Evolutionary conservation across 2,113 vertebrate genomes (phyloP).

Genomic region (Thamnophis sirtalis): DNA sequence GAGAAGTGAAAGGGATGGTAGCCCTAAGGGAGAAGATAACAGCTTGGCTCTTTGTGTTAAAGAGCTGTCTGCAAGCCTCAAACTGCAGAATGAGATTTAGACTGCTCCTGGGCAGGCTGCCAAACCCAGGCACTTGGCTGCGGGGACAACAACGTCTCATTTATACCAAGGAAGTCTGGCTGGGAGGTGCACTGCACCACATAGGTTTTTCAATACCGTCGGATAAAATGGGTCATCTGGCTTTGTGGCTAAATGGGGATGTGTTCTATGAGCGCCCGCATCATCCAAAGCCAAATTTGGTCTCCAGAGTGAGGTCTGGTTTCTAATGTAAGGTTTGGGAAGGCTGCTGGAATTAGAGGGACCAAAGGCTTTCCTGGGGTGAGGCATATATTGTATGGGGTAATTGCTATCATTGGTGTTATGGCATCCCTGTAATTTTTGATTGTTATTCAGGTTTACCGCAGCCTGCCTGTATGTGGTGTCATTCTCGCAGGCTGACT

Average conservation of each 20-base stretch:
- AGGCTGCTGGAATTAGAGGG: not conserved
- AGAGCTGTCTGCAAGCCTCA: conserved; percentile 67
- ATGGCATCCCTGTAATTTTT: not conserved
- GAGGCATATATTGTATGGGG: not conserved
- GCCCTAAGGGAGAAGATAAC: conserved; percentile 70
- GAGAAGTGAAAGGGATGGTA: conserved; percentile 67
- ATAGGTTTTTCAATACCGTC: conserved; percentile 13
- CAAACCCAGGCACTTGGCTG: conserved; percentile 46
- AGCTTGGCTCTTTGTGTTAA: conserved; percentile 69
- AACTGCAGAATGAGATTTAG: conserved; percentile 59
- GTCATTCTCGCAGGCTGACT: not conserved
- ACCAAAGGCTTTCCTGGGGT: not conserved
- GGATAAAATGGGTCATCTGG: conserved; percentile 12
- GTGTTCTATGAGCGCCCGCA: not conserved
- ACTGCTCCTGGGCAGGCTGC: conserved; percentile 53
- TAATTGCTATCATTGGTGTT: not conserved
- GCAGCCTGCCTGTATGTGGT: not conserved
- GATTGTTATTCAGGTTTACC: not conserved
- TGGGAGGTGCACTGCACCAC: conserved; percentile 12
- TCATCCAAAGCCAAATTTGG: not conserved
- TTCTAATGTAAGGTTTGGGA: not conserved
- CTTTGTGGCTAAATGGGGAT: conserved; percentile 20
- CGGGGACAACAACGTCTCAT: conserved; percentile 38
- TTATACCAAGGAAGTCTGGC: conserved; percentile 34
- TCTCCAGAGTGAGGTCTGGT: not conserved